phyloP scores from a whole-genome alignment of 2,113 vertebrate species.

The Bufo gargarizans region DNA sequence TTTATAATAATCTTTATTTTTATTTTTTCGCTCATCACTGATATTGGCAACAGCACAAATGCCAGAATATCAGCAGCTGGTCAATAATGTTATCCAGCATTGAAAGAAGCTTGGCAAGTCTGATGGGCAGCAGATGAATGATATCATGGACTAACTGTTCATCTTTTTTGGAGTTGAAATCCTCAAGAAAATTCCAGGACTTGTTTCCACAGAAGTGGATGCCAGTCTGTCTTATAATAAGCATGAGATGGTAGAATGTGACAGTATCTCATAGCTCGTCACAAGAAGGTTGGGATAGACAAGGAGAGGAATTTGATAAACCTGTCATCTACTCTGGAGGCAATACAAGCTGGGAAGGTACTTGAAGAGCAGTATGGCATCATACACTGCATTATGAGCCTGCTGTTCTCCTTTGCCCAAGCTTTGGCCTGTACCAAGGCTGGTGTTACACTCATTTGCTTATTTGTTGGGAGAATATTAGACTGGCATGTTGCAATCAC shows the following conservation, averaged over 20 bases:
- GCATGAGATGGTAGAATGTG: conserved; percentile 88
- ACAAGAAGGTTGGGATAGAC: conserved; percentile 84
- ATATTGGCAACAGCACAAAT: too few species aligned
- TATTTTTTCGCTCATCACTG: too few species aligned
- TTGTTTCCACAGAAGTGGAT: too few species aligned
- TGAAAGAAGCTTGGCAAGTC: too few species aligned
- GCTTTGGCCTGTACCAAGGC: conserved; percentile 96
- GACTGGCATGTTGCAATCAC: conserved; percentile 95
- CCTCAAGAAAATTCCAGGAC: too few species aligned
- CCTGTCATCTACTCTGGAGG: conserved; percentile 95
- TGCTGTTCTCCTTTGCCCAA: conserved; percentile 98
- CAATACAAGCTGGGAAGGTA: conserved; percentile 93
- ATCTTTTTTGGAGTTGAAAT: too few species aligned
- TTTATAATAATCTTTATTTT: too few species aligned
- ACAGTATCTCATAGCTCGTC: conserved; percentile 83
- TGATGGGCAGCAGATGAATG: too few species aligned
- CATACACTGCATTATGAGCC: conserved; percentile 97
- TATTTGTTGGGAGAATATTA: conserved; percentile 93
- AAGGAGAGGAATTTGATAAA: conserved; percentile 94
- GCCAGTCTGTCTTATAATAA: conserved; percentile 82
- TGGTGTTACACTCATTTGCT: conserved; percentile 91
- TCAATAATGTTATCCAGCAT: too few species aligned
- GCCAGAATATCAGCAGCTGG: too few species aligned
- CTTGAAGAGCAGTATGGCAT: conserved; percentile 85
- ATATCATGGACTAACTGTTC: too few species aligned